phyloP scores from a whole-genome alignment of 2,113 vertebrate species.

The Drymodes brunneopygia region DNA sequence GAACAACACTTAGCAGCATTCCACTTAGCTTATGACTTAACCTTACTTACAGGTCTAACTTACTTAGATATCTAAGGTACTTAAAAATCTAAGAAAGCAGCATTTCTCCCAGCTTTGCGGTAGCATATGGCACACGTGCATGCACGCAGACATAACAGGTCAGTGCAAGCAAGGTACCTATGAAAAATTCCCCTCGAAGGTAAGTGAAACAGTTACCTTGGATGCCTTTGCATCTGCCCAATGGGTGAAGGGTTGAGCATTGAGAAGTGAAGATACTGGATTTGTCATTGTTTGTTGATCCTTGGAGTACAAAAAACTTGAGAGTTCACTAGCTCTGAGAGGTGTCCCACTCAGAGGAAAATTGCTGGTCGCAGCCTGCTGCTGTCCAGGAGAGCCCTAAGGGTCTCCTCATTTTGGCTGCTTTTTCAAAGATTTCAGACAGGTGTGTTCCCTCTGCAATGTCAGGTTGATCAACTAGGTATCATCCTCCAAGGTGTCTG shows the following conservation, averaged over 20 bases:
- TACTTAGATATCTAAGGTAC: neutral
- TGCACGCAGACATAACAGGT: neutral
- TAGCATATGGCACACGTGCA: neutral
- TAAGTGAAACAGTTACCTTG: neutral
- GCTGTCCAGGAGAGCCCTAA: rapidly evolving
- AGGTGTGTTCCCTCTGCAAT: neutral
- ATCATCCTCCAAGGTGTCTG: neutral
- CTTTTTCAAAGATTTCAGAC: neutral
- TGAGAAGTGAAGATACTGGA: neutral
- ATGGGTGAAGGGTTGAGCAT: neutral
- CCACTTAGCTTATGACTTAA: neutral
- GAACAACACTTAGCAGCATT: neutral
- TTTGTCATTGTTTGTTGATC: rapidly evolving
- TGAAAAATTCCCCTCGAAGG: neutral
- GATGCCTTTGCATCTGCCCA: neutral
- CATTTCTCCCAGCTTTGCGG: neutral
- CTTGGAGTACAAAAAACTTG: neutral
- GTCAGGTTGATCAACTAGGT: neutral
- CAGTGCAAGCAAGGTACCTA: neutral
- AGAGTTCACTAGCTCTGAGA: neutral
- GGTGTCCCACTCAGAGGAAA: neutral
- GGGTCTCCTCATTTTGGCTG: neutral
- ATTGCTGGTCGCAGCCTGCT: neutral
- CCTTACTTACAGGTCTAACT: neutral
- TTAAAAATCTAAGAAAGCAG: neutral